Evolutionary conservation across 2,888 invertebrate species (phyloP).

Genomic region (Epinotia bilunana): DNA sequence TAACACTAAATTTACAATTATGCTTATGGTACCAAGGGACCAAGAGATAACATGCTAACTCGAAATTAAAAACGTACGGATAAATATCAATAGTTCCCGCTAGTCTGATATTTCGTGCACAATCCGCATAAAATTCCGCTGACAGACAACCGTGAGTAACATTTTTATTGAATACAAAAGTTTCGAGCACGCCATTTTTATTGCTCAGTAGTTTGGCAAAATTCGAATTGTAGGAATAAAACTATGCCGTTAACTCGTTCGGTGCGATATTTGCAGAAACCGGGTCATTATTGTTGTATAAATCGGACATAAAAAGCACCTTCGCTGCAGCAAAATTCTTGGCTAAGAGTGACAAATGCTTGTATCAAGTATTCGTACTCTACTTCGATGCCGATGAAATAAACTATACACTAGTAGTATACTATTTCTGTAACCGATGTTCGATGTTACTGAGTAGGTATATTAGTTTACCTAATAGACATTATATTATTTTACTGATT

Average conservation of each 20-base stretch:
- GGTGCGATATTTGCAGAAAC: slow-evolving; percentile 12
- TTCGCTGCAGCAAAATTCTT: background rate
- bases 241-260: slow-evolving; percentile 21
- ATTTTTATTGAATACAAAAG: slow-evolving; percentile 44
- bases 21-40: background rate
- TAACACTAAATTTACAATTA: background rate
- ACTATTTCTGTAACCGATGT: background rate
- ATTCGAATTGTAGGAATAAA: slow-evolving; percentile 31
- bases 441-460: background rate
- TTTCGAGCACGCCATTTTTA: slow-evolving; percentile 37
- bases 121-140: slow-evolving; percentile 42
- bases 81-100: slow-evolving; percentile 24
- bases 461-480: background rate
- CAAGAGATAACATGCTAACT: background rate
- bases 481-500: too few species aligned
- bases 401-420: background rate
- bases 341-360: background rate
- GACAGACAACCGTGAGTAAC: slow-evolving; percentile 38
- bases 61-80: slow-evolving; percentile 5
- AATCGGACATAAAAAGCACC: background rate
- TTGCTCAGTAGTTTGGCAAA: slow-evolving; percentile 41
- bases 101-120: slow-evolving; percentile 30
- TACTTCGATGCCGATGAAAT: background rate
- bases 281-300: slow-evolving; percentile 8
- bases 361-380: background rate